Evolutionary conservation across 2,113 vertebrate genomes (phyloP).

Genomic region (Pachycephala philippinensis): DNA sequence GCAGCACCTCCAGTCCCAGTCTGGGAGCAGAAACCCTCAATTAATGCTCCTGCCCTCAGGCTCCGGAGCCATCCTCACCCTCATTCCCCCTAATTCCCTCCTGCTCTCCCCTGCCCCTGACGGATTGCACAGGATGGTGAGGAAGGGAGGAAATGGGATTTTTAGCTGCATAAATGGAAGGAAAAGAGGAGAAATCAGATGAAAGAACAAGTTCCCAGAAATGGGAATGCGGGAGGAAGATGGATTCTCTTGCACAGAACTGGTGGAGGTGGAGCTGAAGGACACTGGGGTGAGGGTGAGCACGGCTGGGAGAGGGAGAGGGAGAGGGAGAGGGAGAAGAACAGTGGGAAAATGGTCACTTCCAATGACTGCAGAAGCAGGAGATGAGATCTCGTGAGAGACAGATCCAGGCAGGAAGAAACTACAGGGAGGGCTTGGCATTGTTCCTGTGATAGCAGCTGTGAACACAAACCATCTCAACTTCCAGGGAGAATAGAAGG

Average conservation of each 20-base stretch:
- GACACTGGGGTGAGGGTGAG: neutral
- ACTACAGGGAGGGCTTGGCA: neutral
- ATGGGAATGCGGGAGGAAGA: neutral
- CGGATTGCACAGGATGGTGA: neutral
- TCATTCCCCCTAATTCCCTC: neutral
- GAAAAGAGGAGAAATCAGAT: neutral
- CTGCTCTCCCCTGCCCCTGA: neutral
- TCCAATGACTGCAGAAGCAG: neutral
- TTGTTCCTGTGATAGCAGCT: neutral
- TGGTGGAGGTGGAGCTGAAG: neutral
- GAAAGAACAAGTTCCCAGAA: neutral
- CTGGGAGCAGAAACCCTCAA: neutral
- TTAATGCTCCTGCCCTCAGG: neutral
- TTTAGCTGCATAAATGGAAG: neutral
- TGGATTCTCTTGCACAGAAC: neutral
- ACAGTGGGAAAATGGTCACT: neutral
- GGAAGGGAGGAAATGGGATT: neutral
- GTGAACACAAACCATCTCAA: neutral
- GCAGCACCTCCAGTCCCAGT: neutral
- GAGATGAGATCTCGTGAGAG: neutral
- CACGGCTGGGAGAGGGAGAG: neutral
- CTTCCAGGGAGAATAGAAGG: neutral
- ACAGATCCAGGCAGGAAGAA: neutral
- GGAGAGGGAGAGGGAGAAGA: neutral
- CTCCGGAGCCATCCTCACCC: neutral